Conservation (phyloP, 2,113 vertebrate species). For the Piprites chloris region DNA sequence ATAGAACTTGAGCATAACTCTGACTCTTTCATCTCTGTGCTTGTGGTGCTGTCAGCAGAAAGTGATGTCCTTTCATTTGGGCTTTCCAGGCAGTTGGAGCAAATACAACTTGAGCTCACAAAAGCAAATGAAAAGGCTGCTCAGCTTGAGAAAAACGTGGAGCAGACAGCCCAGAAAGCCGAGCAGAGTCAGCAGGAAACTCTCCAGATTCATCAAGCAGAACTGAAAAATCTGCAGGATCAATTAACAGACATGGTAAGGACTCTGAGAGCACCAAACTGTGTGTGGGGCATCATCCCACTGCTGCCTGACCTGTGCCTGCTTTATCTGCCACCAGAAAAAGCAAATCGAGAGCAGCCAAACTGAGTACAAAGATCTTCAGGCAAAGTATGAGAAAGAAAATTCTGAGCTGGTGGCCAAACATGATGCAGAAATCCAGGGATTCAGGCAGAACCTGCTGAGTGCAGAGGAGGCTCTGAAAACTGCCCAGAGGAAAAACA, state of each 20-base stretch:
- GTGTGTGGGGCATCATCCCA: accelerated
- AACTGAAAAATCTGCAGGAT: slow-evolving; percentile 76
- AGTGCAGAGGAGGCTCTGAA: slow-evolving; percentile 73
- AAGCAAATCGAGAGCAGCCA: slow-evolving; percentile 66
- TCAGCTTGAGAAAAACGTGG: slow-evolving; percentile 75
- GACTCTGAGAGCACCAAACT: background rate
- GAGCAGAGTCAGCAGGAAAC: slow-evolving; percentile 77
- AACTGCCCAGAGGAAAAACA: slow-evolving; percentile 64
- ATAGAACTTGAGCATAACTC: background rate
- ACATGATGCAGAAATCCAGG: slow-evolving; percentile 69
- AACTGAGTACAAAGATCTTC: slow-evolving; percentile 75
- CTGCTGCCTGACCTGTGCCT: background rate
- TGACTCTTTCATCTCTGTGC: background rate
- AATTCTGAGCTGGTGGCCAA: slow-evolving; percentile 68
- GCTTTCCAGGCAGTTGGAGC: slow-evolving; percentile 82
- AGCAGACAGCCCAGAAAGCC: slow-evolving; percentile 74
- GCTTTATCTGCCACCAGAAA: slow-evolving; percentile 57
- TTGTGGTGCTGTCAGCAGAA: slow-evolving; percentile 4
- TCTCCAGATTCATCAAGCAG: slow-evolving; percentile 70
- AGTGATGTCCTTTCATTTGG: slow-evolving; percentile 3
- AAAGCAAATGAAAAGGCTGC: slow-evolving; percentile 81
- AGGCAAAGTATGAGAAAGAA: slow-evolving; percentile 75
- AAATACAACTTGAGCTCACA: slow-evolving; percentile 81
- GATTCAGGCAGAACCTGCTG: slow-evolving; percentile 67
- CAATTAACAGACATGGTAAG: slow-evolving; percentile 84